Conservation (phyloP, 2,113 vertebrate species). For the Ailurus styani region DNA sequence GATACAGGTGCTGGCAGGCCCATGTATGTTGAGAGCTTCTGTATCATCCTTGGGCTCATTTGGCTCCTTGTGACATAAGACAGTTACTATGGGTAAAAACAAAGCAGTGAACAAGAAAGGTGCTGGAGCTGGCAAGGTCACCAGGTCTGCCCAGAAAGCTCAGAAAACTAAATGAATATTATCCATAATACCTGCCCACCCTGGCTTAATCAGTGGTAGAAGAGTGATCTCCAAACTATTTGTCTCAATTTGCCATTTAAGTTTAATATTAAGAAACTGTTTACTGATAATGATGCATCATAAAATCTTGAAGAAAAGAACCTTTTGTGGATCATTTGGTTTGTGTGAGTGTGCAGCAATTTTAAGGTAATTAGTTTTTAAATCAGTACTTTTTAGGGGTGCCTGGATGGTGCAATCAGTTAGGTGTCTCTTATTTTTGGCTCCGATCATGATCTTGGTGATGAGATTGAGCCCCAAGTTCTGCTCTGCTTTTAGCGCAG, state of each 20-base stretch:
- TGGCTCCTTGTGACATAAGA: neutral
- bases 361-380: neutral
- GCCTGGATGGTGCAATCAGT: neutral
- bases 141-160: neutral
- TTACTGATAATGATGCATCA: neutral
- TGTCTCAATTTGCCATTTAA: neutral
- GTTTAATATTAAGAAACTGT: neutral
- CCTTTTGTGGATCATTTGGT: neutral
- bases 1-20: neutral
- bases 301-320: neutral
- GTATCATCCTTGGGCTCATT: neutral
- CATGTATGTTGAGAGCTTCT: neutral
- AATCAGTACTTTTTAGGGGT: neutral
- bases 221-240: neutral
- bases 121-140: neutral
- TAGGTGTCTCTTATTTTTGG: neutral
- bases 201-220: neutral
- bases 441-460: neutral
- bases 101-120: neutral
- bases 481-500: neutral
- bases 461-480: neutral
- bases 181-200: neutral
- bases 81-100: neutral
- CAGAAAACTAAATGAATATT: neutral
- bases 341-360: neutral